phyloP scores from a whole-genome alignment of 2,113 vertebrate species.

The Dicerorhinus sumatrensis region DNA sequence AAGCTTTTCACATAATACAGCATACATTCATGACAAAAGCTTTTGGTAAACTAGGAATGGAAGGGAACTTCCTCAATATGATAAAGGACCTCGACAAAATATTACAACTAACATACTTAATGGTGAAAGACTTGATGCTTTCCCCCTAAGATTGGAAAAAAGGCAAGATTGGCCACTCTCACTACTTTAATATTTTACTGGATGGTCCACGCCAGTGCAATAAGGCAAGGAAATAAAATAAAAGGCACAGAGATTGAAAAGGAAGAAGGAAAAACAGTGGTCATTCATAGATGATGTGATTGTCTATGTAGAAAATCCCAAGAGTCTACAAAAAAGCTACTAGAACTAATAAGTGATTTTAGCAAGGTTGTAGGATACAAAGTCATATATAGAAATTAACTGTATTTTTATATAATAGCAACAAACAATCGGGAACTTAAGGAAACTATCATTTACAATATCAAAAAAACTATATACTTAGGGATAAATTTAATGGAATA shows the following conservation, averaged over 20 bases:
- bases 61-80: background rate
- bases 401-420: background rate
- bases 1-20: conserved; percentile 7
- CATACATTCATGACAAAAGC: background rate
- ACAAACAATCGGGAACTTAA: background rate
- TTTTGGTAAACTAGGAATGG: background rate
- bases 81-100: background rate
- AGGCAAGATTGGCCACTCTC: background rate
- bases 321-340: background rate
- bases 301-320: background rate
- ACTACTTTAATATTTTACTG: background rate
- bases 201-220: background rate
- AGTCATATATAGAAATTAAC: background rate
- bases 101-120: background rate
- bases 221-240: conserved; percentile 19
- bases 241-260: background rate
- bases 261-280: background rate
- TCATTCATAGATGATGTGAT: background rate
- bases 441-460: background rate
- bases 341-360: conserved; percentile 41
- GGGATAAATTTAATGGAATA: background rate
- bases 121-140: conserved; percentile 30
- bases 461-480: background rate
- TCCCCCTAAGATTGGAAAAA: background rate
- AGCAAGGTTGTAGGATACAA: background rate